Percentiles rank a stretch among this genome's conserved stretches.
Evolutionary conservation across 2,888 invertebrate species (phyloP).

Genomic region (Rhaphigaster nebulosa): DNA sequence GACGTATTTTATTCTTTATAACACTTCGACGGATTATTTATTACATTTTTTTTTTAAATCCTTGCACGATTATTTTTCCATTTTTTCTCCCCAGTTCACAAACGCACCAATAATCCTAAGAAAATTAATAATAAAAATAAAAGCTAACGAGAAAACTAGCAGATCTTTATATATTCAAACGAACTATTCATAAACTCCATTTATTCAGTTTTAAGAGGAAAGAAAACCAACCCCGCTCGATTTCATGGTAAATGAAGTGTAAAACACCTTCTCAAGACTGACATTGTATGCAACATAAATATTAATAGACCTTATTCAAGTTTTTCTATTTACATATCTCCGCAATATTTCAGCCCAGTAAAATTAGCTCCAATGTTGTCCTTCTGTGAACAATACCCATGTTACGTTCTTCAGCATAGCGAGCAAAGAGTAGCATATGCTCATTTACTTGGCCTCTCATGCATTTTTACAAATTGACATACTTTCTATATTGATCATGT

Average conservation of each 20-base stretch:
- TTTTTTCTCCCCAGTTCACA: no score
- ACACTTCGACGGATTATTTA: no score
- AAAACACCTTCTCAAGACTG: neutral
- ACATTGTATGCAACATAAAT: conserved; percentile 8
- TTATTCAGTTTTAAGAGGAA: neutral
- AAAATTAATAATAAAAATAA: no score
- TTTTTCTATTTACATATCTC: neutral
- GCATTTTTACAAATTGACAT: neutral
- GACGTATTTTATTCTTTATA: no score
- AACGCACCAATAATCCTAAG: no score
- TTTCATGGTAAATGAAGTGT: neutral
- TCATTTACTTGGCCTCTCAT: neutral
- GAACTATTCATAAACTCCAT: neutral
- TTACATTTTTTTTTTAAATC: no score
- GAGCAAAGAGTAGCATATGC: neutral
- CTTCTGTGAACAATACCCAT: neutral
- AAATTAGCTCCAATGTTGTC: neutral
- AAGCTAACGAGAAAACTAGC: neutral
- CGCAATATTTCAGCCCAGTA: neutral
- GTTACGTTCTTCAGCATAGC: neutral
- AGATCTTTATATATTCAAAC: neutral
- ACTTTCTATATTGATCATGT: neutral
- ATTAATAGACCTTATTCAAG: neutral
- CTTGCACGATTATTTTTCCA: no score
- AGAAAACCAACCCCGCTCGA: neutral